Conservation (phyloP, 2,797 vertebrate species). For the Spheniscus humboldti region DNA sequence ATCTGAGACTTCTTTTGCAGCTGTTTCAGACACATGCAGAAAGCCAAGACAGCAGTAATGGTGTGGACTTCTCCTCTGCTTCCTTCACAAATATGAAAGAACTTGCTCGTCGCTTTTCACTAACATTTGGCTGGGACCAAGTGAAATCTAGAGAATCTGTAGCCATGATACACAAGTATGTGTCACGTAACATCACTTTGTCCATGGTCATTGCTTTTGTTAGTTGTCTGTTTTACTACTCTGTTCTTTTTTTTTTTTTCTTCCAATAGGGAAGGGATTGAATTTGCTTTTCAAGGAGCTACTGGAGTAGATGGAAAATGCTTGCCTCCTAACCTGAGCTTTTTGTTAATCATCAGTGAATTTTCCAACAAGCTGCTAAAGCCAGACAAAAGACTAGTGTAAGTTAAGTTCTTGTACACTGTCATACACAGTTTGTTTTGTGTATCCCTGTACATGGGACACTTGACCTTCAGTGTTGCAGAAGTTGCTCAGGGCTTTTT, state of each 20-base stretch:
- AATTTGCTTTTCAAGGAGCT: slow-evolving; percentile 87
- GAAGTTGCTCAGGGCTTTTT: neutral
- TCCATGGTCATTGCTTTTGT: neutral
- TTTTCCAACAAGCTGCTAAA: slow-evolving; percentile 90
- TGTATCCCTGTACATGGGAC: neutral
- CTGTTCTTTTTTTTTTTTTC: neutral
- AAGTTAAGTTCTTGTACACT: slow-evolving; percentile 59
- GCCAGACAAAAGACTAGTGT: slow-evolving; percentile 89
- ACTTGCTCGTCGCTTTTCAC: slow-evolving; percentile 87
- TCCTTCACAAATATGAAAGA: slow-evolving; percentile 91
- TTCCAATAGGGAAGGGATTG: slow-evolving; percentile 82
- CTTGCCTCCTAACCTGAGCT: slow-evolving; percentile 81
- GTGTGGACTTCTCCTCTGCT: slow-evolving; percentile 73
- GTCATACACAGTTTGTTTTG: neutral
- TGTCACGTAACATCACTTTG: neutral
- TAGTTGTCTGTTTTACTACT: neutral
- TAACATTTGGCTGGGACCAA: slow-evolving; percentile 87
- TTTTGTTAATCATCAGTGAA: slow-evolving; percentile 86
- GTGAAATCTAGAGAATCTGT: slow-evolving; percentile 87
- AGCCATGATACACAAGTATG: slow-evolving; percentile 91
- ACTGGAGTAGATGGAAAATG: slow-evolving; percentile 69
- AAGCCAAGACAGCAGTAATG: slow-evolving; percentile 73
- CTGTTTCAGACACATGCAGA: slow-evolving; percentile 79
- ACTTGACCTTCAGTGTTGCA: neutral
- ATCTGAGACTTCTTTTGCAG: slow-evolving; percentile 66